Base-by-base conservation (phyloP, 2,888 invertebrate species). In the Mythimna ferrago region DNA sequence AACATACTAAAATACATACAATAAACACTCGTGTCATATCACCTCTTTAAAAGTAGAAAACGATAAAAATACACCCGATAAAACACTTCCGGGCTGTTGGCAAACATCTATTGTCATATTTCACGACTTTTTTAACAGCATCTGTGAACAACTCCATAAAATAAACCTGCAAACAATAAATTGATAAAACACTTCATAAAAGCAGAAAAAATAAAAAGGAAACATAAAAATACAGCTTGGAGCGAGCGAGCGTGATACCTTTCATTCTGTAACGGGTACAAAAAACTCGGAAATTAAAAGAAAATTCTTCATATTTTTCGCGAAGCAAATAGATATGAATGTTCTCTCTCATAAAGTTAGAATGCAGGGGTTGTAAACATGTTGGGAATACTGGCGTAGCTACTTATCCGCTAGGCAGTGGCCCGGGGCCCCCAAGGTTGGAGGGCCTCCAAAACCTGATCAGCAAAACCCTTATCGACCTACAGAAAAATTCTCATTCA, bases 231-330 rank as follows among this genome's bases (percentile, higher is more conserved):
- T 68, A 60, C 68, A 7, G 66, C 60, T 64, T 44, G 6, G 32
- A 67, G 66, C 62, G 60, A 35, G 60, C 70, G n/a, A 51, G 54
- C 16, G 66, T 64, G 79, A 81, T 76, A 79, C 66, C 68, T 76
- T 81, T 76, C 68, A 76, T 71, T 14, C 56, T 26, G 54, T 9
- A 51, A 58, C 62, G n/a, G 53, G 60, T 38, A 73, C 74, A 85
- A 83, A 85, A 38, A 75, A 79, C 53, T 48, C 73, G 83, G 83
- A 84, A 84, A 85, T 84, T 71, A 76, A 76, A 84, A 70, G 69
- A 78, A 68, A 78, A 74, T 76, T 60, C 74, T 71, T 67, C 68
- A 82, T 82, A 78, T 82, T 81, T 80, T 82, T 78, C 70, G 68
- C 65, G 61, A 60, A 68, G 53, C 66, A 81, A 81, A 80, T 70